Evolutionary conservation across 2,113 vertebrate species (phyloP), one percentile per base, ranked within the genome.

Genomic region (Cynoglossus semilaevis): DNA sequence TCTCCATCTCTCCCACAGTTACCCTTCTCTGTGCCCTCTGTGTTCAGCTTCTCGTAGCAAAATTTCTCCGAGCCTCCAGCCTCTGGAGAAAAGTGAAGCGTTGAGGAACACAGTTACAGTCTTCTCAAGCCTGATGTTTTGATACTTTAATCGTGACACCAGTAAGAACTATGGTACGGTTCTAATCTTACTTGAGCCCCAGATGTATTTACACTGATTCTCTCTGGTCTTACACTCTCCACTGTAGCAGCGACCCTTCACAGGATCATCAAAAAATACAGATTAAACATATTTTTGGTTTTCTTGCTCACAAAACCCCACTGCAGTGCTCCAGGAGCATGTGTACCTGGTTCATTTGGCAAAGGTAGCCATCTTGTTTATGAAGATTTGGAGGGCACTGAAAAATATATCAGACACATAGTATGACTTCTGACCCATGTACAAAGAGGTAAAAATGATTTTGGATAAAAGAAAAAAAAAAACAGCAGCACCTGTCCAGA

Each of bases 31-130:
- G 97, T 96, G 43, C 97, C 97, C 90, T 99, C 97, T 0, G 95
- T 97, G 82, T 99, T 99, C 63, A 99, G 91, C 83, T 97, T 98
- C 79, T 99, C 97, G 8, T 99, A 99, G 86, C 97, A 99, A 85
- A 96, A 95, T 85, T 98, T 99, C 86, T 98, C 96, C 0, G 97
- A 97, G 5, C 92, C 93, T 36, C 90, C 90, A 53, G 96, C 92
- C 85, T 95, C 97, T 99, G 84, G 80, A 16, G 15, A n/a, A n/a
- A 22, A 65, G n/a, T n/a, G n/a, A 14, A 78, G 36, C 55, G 6
- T n/a, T 56, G 15, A 34, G 47, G 76, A 63, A 29, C n/a, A 63
- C 41, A 43, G 29, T 10, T 29, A 34, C 9, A 10, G 38, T 5
- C 38, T 12, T 4, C 38, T 13, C 38, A 41, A 1, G 14, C 38